These are phyloP conservation scores for Pantala flavescens DNA, from an alignment of 1,140 invertebrate genomes.

Conservation along the genomic window DNA sequence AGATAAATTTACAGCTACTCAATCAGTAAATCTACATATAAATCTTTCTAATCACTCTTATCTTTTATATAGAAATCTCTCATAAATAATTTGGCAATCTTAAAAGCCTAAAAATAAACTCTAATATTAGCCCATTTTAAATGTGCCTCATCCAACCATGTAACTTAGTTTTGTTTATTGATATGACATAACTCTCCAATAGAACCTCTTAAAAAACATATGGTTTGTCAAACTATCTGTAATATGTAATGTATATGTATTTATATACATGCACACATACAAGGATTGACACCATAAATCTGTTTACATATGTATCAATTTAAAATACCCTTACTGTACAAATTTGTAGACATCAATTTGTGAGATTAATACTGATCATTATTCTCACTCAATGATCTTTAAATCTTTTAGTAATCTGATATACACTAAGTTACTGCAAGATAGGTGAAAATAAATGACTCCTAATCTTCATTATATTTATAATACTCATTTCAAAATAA, in stretches of 20 bases:
- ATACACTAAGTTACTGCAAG: background rate
- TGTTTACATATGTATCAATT: background rate
- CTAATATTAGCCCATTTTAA: background rate
- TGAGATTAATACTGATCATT: background rate
- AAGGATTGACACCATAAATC: background rate
- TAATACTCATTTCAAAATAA: constrained; percentile 1
- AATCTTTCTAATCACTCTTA: background rate
- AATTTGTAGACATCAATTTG: background rate
- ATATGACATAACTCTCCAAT: background rate
- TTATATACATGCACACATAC: background rate
- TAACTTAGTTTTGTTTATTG: background rate
- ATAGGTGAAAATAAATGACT: background rate
- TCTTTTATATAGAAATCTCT: background rate
- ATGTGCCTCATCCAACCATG: constrained; percentile 8
- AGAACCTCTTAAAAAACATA: constrained; percentile 7
- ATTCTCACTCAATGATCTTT: background rate
- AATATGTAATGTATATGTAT: background rate
- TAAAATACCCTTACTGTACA: background rate
- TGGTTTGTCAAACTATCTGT: background rate
- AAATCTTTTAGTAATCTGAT: background rate
- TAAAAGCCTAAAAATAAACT: background rate
- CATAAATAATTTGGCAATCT: background rate
- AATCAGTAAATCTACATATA: background rate
- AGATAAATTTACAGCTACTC: background rate
- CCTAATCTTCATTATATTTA: background rate